These are phyloP conservation scores for Clistopyga incitator DNA, from an alignment of 2,888 invertebrate species.

Conservation along the genomic window DNA sequence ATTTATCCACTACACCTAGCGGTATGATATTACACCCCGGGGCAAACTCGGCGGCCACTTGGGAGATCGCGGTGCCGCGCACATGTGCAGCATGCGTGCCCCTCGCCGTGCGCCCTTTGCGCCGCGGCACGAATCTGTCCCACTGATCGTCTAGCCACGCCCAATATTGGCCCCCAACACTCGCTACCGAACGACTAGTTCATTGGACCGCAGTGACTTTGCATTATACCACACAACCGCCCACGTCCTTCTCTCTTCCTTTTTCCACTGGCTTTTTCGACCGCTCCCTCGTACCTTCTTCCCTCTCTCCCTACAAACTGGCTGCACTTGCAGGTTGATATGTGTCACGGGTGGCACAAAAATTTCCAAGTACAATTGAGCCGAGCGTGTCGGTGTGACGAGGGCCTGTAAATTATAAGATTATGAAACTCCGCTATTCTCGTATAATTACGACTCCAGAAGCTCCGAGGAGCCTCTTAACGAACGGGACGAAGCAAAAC, in stretches of 20 bases:
- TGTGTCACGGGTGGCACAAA: background rate
- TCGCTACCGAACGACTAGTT: slow-evolving; percentile 75
- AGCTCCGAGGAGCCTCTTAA: background rate
- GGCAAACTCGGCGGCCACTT: slow-evolving; percentile 77
- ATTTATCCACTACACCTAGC: slow-evolving; percentile 81
- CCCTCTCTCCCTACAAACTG: background rate
- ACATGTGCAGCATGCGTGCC: slow-evolving; percentile 39
- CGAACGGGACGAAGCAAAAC: background rate
- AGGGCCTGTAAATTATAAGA: slow-evolving; percentile 2
- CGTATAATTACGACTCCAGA: background rate
- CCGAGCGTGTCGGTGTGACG: background rate
- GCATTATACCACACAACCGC: slow-evolving; percentile 79
- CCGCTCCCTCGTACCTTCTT: background rate
- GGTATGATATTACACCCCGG: slow-evolving; percentile 84
- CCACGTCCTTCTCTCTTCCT: slow-evolving; percentile 58
- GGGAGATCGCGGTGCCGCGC: slow-evolving; percentile 51
- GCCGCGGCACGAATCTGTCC: slow-evolving; percentile 23
- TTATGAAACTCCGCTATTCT: background rate
- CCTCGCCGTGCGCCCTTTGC: background rate
- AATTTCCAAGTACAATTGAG: background rate
- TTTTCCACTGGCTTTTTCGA: background rate
- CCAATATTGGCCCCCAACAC: slow-evolving; percentile 78
- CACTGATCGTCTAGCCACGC: slow-evolving; percentile 76
- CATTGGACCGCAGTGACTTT: slow-evolving; percentile 83
- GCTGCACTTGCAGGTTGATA: background rate